These are phyloP conservation scores for Falco berigora DNA, from an alignment of 2,797 vertebrate species.

Conservation along the genomic window DNA sequence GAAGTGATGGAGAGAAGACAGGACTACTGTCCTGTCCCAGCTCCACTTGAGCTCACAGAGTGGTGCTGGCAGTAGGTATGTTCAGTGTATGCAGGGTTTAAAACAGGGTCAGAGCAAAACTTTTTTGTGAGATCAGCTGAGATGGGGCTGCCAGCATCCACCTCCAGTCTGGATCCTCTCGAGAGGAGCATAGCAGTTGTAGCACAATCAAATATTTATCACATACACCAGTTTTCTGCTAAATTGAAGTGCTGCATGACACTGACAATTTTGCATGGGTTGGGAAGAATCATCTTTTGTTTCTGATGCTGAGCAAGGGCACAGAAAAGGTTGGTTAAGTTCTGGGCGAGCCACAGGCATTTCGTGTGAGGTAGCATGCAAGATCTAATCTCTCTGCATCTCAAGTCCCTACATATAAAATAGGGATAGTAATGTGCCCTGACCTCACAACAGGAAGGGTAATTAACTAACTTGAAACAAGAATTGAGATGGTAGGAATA, in stretches of 20 bases:
- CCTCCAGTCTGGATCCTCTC: not conserved
- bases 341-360: not conserved
- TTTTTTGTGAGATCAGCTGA: not conserved
- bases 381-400: not conserved
- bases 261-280: not conserved
- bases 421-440: not conserved
- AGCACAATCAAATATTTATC: not conserved
- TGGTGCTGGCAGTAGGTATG: not conserved
- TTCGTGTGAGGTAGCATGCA: not conserved
- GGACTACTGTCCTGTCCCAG: not conserved
- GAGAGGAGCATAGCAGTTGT: not conserved
- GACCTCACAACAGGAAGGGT: not conserved
- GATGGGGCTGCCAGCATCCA: not conserved
- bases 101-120: not conserved
- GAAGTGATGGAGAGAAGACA: not conserved
- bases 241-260: not conserved
- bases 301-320: not conserved
- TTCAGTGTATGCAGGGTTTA: not conserved
- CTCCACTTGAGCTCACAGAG: not conserved
- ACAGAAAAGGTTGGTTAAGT: not conserved
- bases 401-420: not conserved
- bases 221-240: not conserved
- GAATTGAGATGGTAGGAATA: not conserved
- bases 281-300: not conserved
- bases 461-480: conserved; percentile 14